Conservation (phyloP, 2,888 invertebrate species). For the Drosophila subquinaria region DNA sequence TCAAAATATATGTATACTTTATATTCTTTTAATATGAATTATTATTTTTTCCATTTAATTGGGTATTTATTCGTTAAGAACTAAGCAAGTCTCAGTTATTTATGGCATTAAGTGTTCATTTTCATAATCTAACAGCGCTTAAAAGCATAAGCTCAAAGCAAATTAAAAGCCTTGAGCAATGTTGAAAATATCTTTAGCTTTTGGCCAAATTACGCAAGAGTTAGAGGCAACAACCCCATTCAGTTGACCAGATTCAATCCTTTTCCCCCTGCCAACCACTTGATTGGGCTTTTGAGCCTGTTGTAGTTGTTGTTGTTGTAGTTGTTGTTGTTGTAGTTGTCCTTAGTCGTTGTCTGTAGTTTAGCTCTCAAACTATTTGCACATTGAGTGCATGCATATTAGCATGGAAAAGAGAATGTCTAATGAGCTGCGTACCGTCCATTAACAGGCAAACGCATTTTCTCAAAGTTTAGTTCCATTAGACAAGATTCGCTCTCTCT, state of each 20-base stretch:
- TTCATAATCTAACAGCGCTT: neutral
- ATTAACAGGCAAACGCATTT: slow-evolving; percentile 77
- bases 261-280: neutral
- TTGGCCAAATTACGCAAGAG: slow-evolving; percentile 24
- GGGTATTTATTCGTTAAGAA: neutral
- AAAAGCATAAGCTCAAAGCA: slow-evolving; percentile 9
- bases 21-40: too few species aligned
- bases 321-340: slow-evolving; percentile 10
- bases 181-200: slow-evolving; percentile 9
- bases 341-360: slow-evolving; percentile 29
- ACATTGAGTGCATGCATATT: slow-evolving; percentile 82
- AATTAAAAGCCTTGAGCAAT: slow-evolving; percentile 18
- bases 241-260: neutral
- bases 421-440: slow-evolving; percentile 79
- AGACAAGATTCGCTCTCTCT: slow-evolving; percentile 35
- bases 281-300: slow-evolving; percentile 24
- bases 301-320: neutral
- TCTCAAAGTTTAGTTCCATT: slow-evolving; percentile 78
- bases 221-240: neutral
- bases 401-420: slow-evolving; percentile 78
- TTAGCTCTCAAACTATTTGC: slow-evolving; percentile 79
- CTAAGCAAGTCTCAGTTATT: neutral
- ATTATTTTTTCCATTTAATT: neutral
- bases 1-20: too few species aligned
- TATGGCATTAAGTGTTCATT: neutral